Percentiles rank a stretch among this genome's conserved stretches.
These are phyloP conservation scores for Psophia crepitans DNA, from an alignment of 2,113 vertebrate genomes.

Conservation along the genomic window DNA sequence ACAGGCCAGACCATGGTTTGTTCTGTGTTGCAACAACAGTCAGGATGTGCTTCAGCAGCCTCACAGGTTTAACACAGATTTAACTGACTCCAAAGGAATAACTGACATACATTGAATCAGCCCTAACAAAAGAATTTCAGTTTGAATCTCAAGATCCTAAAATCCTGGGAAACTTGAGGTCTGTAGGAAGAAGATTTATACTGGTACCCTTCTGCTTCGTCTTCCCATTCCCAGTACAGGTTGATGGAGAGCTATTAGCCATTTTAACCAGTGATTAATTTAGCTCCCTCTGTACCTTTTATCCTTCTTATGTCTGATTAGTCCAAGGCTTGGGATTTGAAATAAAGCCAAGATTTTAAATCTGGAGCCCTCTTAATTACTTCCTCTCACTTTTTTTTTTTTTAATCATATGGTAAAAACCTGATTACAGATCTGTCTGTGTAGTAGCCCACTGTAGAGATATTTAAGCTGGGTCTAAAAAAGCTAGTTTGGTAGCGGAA, in stretches of 20 bases:
- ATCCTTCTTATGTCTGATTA: not conserved
- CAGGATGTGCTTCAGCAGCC: not conserved
- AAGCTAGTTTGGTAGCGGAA: not conserved
- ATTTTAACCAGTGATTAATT: not conserved
- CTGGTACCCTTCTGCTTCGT: not conserved
- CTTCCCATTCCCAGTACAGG: not conserved
- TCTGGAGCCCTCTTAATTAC: constrained; percentile 54
- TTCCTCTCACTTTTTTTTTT: constrained; percentile 33
- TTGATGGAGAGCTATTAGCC: not conserved
- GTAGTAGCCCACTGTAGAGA: not conserved
- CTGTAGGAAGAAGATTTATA: not conserved
- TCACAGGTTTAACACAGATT: not conserved
- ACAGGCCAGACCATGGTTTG: not conserved
- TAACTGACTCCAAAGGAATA: not conserved
- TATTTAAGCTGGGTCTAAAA: not conserved
- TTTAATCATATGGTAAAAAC: constrained; percentile 11
- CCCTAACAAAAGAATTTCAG: not conserved
- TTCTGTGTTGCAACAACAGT: not conserved
- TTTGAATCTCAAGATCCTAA: not conserved
- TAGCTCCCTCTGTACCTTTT: not conserved
- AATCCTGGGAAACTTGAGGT: not conserved
- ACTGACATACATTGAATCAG: not conserved
- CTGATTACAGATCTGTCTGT: constrained; percentile 15
- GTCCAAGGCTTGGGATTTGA: constrained; percentile 15
- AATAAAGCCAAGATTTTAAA: constrained; percentile 43